phyloP scores from a whole-genome alignment of 2,113 vertebrate genomes.

The Puffinus mauretanicus region DNA sequence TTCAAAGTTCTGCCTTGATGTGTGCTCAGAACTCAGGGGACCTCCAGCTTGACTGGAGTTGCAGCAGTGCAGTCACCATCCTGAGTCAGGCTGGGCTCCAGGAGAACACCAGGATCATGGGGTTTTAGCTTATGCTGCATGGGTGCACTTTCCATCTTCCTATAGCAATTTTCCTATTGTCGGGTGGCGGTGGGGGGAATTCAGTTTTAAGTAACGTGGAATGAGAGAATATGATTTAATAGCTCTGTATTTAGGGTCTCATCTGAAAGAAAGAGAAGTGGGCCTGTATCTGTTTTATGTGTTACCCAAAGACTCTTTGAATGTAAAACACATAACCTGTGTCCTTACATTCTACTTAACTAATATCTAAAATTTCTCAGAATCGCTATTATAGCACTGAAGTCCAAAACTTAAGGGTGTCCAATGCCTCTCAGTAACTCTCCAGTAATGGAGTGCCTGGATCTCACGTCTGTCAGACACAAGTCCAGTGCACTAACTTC shows the following conservation, averaged over 20 bases:
- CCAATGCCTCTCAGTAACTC: background rate
- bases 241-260: fast-evolving
- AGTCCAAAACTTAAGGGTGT: background rate
- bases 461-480: background rate
- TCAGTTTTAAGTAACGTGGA: background rate
- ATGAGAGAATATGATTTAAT: background rate
- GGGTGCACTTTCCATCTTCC: background rate
- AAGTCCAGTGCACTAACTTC: background rate
- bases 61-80: background rate
- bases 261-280: background rate
- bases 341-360: background rate
- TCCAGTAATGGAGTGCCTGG: background rate
- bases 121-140: background rate
- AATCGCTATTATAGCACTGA: fast-evolving
- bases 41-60: too few relatives aligned
- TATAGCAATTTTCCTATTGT: background rate
- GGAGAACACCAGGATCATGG: background rate
- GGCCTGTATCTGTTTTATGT: background rate
- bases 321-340: background rate
- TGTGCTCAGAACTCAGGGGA: background rate
- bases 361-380: background rate
- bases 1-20: background rate
- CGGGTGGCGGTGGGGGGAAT: fast-evolving
- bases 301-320: background rate
- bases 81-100: background rate